Percentiles rank a stretch among this genome's conserved stretches.
These are phyloP conservation scores for Agrypnus murinus DNA, from an alignment of 2,888 invertebrate species.

Conservation along the genomic window DNA sequence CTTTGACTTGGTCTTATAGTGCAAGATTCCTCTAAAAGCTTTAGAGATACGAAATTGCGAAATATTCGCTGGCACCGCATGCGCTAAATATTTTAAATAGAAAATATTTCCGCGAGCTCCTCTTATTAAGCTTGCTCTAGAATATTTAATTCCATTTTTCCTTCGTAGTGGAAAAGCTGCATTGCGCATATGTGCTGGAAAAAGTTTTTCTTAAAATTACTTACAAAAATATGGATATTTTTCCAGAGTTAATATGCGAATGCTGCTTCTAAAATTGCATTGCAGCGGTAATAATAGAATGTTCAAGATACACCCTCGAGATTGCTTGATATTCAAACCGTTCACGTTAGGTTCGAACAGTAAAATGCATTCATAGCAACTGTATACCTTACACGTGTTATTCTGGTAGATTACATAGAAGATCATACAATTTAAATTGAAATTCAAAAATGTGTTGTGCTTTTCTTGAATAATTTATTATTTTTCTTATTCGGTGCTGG, in stretches of 20 bases:
- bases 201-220: not conserved
- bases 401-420: not conserved
- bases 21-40: conserved; percentile 14
- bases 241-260: not conserved
- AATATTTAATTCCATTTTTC: conserved; percentile 9
- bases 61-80: not conserved
- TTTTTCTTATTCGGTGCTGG: too few species aligned
- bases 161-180: conserved; percentile 1
- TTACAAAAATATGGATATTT: conserved; percentile 4
- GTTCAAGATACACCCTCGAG: conserved; percentile 16
- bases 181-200: conserved; percentile 7
- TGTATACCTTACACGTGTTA: not conserved
- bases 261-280: not conserved
- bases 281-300: conserved; percentile 17
- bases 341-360: conserved; percentile 6
- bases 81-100: not conserved
- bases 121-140: not conserved
- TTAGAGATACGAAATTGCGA: not conserved
- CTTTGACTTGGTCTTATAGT: conserved; percentile 24
- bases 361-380: not conserved
- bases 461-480: too few species aligned
- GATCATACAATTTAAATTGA: too few species aligned
- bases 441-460: too few species aligned
- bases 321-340: conserved; percentile 12
- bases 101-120: conserved; percentile 1